These are phyloP conservation scores for Cochlearius cochlearius DNA, from an alignment of 2,113 vertebrate species.

Conservation along the genomic window DNA sequence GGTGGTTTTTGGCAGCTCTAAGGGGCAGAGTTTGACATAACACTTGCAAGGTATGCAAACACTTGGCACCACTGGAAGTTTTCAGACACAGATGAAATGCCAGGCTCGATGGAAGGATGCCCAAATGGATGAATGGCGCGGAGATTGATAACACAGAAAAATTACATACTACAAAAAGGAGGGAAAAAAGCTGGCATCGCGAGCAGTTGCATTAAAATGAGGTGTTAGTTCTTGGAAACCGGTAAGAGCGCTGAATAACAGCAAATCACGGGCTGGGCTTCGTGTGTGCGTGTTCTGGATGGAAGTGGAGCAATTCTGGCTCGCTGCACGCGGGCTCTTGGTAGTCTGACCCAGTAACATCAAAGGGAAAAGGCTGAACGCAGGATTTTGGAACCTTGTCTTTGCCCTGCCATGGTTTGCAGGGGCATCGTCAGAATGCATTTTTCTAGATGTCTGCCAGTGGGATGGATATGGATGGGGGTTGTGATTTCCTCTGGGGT, in stretches of 20 bases:
- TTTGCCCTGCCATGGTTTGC: background rate
- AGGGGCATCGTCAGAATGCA: background rate
- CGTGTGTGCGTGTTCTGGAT: background rate
- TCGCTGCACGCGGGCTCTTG: background rate
- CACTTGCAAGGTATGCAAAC: background rate
- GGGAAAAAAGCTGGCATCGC: background rate
- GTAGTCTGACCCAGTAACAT: background rate
- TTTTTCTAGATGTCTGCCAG: background rate
- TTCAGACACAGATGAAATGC: background rate
- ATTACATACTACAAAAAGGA: background rate
- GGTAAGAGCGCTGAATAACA: background rate
- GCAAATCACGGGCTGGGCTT: background rate
- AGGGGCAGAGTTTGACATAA: slow-evolving; percentile 16
- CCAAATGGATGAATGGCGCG: background rate
- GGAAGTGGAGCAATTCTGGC: background rate
- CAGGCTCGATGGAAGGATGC: background rate
- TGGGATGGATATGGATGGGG: background rate
- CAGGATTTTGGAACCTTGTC: background rate
- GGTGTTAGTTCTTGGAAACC: background rate
- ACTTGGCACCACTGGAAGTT: background rate
- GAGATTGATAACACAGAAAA: background rate
- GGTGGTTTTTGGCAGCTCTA: background rate
- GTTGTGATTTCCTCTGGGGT: background rate
- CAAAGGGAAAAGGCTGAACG: background rate
- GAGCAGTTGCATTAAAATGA: background rate